Evolutionary conservation across 2,888 invertebrate species (phyloP).

Genomic region (Leptinotarsa tumamoca): DNA sequence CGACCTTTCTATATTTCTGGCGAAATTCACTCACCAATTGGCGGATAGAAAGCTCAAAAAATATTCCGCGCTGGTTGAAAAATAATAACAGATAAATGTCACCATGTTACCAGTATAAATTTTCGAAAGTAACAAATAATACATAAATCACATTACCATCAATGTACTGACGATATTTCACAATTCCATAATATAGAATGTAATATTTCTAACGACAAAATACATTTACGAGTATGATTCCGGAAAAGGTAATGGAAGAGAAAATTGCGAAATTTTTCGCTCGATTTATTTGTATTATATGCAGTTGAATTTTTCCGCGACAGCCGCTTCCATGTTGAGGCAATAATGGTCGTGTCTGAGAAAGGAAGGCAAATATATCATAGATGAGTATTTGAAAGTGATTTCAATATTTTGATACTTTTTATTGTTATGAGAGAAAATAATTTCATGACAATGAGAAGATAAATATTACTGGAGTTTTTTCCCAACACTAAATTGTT

Average conservation of each 20-base stretch:
- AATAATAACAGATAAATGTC: too few relatives aligned
- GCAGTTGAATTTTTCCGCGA: slow-evolving; percentile 44
- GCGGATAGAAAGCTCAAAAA: too few relatives aligned
- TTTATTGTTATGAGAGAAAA: too few relatives aligned
- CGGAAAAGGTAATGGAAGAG: slow-evolving; percentile 47
- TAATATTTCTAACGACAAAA: slow-evolving; percentile 43
- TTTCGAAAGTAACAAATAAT: background rate
- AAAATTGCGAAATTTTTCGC: slow-evolving; percentile 51
- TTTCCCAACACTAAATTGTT: too few relatives aligned
- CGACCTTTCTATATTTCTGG: too few relatives aligned
- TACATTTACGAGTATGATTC: slow-evolving; percentile 39
- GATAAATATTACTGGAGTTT: too few relatives aligned
- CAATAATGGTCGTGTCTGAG: background rate
- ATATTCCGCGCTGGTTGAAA: too few relatives aligned
- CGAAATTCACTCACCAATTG: too few relatives aligned
- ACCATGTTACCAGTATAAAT: too few relatives aligned
- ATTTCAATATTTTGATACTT: too few relatives aligned
- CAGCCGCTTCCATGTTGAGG: slow-evolving; percentile 5
- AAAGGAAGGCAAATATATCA: background rate
- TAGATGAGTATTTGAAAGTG: too few relatives aligned
- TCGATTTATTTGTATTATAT: slow-evolving; percentile 49
- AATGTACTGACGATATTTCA: background rate
- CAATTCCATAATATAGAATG: slow-evolving; percentile 30
- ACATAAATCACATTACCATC: background rate
- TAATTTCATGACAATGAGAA: too few relatives aligned